phyloP scores from a whole-genome alignment of 1,140 invertebrate genomes.

The Zeugodacus cucurbitae region DNA sequence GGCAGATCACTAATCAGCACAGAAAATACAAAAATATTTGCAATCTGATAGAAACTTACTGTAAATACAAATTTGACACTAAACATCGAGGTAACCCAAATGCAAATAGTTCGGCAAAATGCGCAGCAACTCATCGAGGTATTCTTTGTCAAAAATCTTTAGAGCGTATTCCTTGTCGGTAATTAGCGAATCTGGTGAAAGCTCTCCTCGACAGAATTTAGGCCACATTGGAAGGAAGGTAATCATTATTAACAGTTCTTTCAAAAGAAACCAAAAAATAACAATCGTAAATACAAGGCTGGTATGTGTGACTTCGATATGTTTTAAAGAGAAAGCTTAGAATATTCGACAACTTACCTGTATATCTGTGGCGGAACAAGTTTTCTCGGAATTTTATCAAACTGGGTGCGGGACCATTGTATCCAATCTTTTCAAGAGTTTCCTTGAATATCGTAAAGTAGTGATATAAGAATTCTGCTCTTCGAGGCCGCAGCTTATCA shows the following conservation, averaged over 20 bases:
- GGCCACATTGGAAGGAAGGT: not conserved
- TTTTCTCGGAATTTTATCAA: not conserved
- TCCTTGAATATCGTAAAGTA: slow-evolving; percentile 44
- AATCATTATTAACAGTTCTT: not conserved
- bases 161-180: not conserved
- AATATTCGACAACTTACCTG: not conserved
- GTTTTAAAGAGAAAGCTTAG: too few species aligned
- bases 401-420: not conserved
- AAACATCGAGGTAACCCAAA: not conserved
- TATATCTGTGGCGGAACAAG: not conserved
- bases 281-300: too few species aligned
- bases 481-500: slow-evolving; percentile 16
- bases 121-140: not conserved
- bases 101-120: not conserved
- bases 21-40: too few species aligned
- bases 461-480: slow-evolving; percentile 45
- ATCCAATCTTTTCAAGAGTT: slow-evolving; percentile 44
- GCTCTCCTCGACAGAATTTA: not conserved
- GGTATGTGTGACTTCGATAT: too few species aligned
- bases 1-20: too few species aligned
- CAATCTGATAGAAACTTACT: too few species aligned
- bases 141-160: not conserved
- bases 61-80: too few species aligned
- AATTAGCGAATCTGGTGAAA: not conserved
- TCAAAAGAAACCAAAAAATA: not conserved